A percentile compares a stretch with the other conserved stretches of the same genome.
These are phyloP conservation scores for Hippoglossus hippoglossus DNA, from an alignment of 2,797 vertebrate genomes.

Conservation along the genomic window DNA sequence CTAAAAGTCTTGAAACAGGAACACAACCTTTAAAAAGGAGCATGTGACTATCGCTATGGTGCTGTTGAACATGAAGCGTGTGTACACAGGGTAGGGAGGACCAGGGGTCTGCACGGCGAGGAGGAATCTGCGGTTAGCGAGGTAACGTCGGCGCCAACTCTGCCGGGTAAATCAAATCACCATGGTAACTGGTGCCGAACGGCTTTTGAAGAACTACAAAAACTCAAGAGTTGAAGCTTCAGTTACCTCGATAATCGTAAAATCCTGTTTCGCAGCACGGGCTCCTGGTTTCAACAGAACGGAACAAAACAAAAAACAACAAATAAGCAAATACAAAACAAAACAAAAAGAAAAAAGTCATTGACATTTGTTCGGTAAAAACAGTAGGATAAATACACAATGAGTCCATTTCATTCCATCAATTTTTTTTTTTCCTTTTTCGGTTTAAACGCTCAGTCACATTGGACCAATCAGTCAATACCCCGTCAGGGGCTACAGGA, in stretches of 20 bases:
- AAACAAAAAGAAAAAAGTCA: constrained; percentile 57
- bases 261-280: background rate
- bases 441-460: constrained; percentile 79
- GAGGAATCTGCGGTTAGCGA: no score
- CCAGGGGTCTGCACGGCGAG: constrained; percentile 29
- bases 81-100: constrained; percentile 77
- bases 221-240: background rate
- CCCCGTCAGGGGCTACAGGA: constrained; percentile 74
- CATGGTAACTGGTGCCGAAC: no score
- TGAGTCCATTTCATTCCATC: constrained; percentile 81
- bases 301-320: constrained; percentile 63
- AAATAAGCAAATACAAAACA: constrained; percentile 77
- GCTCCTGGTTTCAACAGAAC: constrained; percentile 59
- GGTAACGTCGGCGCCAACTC: no score
- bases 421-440: constrained; percentile 49
- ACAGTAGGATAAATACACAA: constrained; percentile 90
- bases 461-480: constrained; percentile 78
- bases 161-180: no score
- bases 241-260: background rate
- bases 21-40: constrained; percentile 59
- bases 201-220: no score
- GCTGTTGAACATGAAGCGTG: constrained; percentile 76
- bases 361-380: constrained; percentile 87
- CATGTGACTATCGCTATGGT: constrained; percentile 74
- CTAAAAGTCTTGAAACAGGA: constrained; percentile 79